These are phyloP conservation scores for Mesorhabditis belari DNA, from an alignment of 2,888 invertebrate species.

Conservation along the genomic window DNA sequence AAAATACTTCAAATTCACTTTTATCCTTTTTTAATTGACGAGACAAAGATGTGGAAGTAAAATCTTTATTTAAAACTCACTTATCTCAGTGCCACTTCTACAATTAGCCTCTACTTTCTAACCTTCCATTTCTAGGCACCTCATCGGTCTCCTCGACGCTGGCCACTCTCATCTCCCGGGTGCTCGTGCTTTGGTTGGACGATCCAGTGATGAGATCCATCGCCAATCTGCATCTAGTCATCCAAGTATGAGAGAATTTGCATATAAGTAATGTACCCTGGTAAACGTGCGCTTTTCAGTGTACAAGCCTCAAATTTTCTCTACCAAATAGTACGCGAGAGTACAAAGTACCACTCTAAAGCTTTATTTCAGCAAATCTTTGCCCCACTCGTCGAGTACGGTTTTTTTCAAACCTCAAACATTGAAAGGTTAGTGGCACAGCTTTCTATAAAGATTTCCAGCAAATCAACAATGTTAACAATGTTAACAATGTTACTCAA, in stretches of 20 bases:
- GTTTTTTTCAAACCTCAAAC: slow-evolving; percentile 34
- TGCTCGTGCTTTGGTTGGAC: slow-evolving; percentile 43
- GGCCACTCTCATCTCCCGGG: slow-evolving; percentile 22
- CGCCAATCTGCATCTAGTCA: slow-evolving; percentile 58
- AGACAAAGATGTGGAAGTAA: not conserved
- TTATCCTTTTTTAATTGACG: not conserved
- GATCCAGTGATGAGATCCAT: slow-evolving; percentile 28
- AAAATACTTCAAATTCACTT: not conserved
- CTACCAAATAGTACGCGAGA: not conserved
- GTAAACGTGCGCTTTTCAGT: not conserved
- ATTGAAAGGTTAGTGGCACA: slow-evolving; percentile 5
- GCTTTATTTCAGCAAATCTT: slow-evolving; percentile 70
- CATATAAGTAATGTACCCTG: not conserved
- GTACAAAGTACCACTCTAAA: too few relatives aligned
- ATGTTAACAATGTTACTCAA: too few relatives aligned
- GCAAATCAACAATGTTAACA: not conserved
- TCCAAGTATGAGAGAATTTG: slow-evolving; percentile 53
- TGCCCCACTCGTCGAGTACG: slow-evolving; percentile 79
- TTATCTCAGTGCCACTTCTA: too few relatives aligned
- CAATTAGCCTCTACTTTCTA: too few relatives aligned
- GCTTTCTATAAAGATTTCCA: not conserved
- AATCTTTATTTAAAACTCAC: too few relatives aligned
- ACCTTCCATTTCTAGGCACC: too few relatives aligned
- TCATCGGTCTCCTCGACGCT: slow-evolving; percentile 8
- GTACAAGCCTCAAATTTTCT: not conserved